A percentile compares a stretch with the other conserved stretches of the same genome.
Evolutionary conservation across 1,140 invertebrate species (phyloP).

Genomic region (Carposina sasakii): DNA sequence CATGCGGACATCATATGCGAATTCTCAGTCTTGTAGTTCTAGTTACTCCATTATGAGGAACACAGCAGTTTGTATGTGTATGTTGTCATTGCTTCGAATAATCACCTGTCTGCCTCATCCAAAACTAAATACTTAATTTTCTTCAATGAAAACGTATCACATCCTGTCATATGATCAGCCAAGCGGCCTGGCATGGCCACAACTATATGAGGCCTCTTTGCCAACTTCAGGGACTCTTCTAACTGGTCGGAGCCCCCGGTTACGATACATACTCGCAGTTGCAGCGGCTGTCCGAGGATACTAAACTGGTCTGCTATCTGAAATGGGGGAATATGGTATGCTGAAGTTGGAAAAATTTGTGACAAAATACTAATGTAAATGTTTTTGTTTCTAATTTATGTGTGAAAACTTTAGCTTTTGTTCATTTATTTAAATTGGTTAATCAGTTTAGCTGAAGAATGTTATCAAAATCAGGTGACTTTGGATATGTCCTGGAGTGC

Average conservation of each 20-base stretch:
- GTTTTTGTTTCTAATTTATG: no score
- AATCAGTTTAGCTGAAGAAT: no score
- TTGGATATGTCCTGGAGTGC: no score
- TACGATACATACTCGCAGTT: slow-evolving; percentile 86
- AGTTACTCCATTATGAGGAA: no score
- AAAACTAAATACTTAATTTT: slow-evolving; percentile 90
- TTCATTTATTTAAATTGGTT: no score
- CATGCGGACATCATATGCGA: no score
- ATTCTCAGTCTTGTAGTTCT: no score
- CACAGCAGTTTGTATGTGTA: no score
- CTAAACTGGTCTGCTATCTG: slow-evolving; percentile 95
- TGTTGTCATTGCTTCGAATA: slow-evolving; percentile 1
- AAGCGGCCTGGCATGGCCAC: slow-evolving; percentile 94
- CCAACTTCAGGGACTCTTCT: slow-evolving; percentile 88
- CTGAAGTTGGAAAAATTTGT: no score
- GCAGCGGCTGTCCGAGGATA: slow-evolving; percentile 88
- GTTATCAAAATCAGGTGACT: no score
- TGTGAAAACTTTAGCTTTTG: no score
- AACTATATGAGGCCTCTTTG: slow-evolving; percentile 93
- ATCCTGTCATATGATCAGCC: slow-evolving; percentile 90
- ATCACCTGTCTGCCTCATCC: slow-evolving; percentile 91
- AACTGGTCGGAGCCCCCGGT: slow-evolving; percentile 96
- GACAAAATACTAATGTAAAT: no score
- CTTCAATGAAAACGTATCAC: slow-evolving; percentile 86
- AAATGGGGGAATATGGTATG: slow-evolving; percentile 34